Conservation (phyloP, 2,113 vertebrate genomes). For the Seriola aureovittata region DNA sequence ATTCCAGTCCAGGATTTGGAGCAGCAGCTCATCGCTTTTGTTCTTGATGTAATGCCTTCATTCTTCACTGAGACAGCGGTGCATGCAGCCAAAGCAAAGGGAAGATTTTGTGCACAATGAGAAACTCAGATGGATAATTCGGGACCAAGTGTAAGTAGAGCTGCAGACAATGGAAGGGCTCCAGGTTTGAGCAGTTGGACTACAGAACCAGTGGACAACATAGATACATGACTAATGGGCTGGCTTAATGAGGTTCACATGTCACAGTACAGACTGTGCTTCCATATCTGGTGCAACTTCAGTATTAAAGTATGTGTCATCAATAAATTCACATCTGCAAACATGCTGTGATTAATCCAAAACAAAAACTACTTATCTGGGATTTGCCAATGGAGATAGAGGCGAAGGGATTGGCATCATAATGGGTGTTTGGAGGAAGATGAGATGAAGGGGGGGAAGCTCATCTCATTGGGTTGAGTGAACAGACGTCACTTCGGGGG, state of each 20-base stretch:
- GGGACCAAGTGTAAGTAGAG: constrained; percentile 28
- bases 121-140: constrained; percentile 53
- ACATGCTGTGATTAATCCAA: constrained; percentile 28
- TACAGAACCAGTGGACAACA: constrained; percentile 3
- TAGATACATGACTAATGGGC: constrained; percentile 33
- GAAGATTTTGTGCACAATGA: constrained; percentile 44
- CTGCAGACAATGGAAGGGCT: constrained; percentile 19
- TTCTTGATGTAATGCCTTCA: constrained; percentile 66
- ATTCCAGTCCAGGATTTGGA: constrained; percentile 40
- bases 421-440: constrained; percentile 36
- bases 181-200: constrained; percentile 29
- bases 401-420: constrained; percentile 21
- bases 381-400: constrained; percentile 37
- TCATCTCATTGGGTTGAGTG: constrained; percentile 36
- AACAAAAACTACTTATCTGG: constrained; percentile 40
- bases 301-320: constrained; percentile 14
- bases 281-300: background rate
- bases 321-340: constrained; percentile 17
- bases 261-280: constrained; percentile 22
- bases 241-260: constrained; percentile 28
- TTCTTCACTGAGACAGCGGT: constrained; percentile 51
- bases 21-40: constrained; percentile 53
- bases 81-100: constrained; percentile 43
- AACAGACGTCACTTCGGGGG: constrained; percentile 49
- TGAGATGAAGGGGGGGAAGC: constrained; percentile 31